Conservation (phyloP, 92 coral and sea anemone species). For the Phenganax stokvisi region DNA sequence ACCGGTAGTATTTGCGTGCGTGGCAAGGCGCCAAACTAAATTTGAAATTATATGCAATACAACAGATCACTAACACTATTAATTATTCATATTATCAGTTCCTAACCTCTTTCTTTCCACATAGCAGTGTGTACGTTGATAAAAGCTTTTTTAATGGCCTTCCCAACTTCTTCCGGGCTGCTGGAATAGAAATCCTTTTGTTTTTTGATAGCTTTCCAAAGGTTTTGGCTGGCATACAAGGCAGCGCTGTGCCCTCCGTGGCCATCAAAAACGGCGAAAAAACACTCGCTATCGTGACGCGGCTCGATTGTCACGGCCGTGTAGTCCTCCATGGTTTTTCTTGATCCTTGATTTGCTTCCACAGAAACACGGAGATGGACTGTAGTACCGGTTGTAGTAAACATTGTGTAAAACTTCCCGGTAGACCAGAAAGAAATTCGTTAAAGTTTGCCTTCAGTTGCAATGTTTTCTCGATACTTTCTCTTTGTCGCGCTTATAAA, state of each 20-base stretch:
- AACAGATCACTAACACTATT: neutral
- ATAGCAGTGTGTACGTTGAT: slow-evolving; percentile 78
- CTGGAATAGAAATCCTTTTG: slow-evolving; percentile 84
- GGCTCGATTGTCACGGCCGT: slow-evolving; percentile 77
- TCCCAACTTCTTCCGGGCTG: slow-evolving; percentile 65
- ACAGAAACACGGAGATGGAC: slow-evolving; percentile 76
- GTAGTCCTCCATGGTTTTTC: slow-evolving; percentile 90
- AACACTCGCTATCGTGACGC: slow-evolving; percentile 65
- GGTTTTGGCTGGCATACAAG: slow-evolving; percentile 65
- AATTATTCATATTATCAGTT: neutral
- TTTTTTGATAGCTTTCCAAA: slow-evolving; percentile 72
- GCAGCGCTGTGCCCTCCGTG: slow-evolving; percentile 97
- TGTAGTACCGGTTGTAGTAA: slow-evolving; percentile 47
- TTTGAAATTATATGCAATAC: neutral
- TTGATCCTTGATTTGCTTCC: slow-evolving; percentile 89
- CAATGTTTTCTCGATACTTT: neutral
- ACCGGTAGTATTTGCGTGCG: neutral
- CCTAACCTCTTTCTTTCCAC: slow-evolving; percentile 95
- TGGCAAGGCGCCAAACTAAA: neutral
- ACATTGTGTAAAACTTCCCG: slow-evolving; percentile 19
- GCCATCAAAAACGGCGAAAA: slow-evolving; percentile 88
- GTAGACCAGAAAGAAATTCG: slow-evolving; percentile 2
- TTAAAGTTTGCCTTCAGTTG: neutral
- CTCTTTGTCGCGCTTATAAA: slow-evolving; percentile 28
- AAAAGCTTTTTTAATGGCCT: slow-evolving; percentile 86